A percentile compares a stretch with the other conserved stretches of the same genome.
These are phyloP conservation scores for Amazona finschi DNA, from an alignment of 2,797 vertebrate species.

Conservation along the genomic window DNA sequence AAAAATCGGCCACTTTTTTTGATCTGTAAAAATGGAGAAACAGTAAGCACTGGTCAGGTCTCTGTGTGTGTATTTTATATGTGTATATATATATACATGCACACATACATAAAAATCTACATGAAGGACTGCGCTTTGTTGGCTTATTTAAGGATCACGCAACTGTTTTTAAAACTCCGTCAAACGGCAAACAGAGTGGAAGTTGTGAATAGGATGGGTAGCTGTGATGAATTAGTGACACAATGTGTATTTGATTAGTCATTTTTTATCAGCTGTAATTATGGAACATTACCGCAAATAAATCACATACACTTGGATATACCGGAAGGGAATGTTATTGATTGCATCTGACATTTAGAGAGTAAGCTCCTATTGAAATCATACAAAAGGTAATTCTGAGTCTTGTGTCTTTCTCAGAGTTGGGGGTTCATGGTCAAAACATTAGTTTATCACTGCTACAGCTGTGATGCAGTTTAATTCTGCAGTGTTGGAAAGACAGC, in stretches of 20 bases:
- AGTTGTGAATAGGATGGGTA: not conserved
- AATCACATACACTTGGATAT: not conserved
- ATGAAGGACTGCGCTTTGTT: not conserved
- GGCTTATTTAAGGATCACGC: not conserved
- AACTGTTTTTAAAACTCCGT: not conserved
- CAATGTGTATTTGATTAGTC: conserved; percentile 32
- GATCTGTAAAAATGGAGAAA: not conserved
- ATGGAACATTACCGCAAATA: not conserved
- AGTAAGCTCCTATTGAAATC: conserved; percentile 23
- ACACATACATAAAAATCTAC: not conserved
- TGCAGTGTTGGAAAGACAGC: not conserved
- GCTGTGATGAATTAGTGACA: not conserved
- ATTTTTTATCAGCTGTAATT: conserved; percentile 37
- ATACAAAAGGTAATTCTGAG: conserved; percentile 40
- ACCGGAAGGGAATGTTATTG: conserved; percentile 12
- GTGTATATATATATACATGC: not conserved
- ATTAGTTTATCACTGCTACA: not conserved
- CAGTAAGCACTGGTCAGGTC: not conserved
- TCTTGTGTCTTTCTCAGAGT: conserved; percentile 12
- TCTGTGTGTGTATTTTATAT: rapidly evolving
- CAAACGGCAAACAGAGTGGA: not conserved
- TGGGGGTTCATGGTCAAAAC: not conserved
- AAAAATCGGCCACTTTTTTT: not conserved
- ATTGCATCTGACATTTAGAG: conserved; percentile 44
- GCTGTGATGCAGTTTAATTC: not conserved